Percentiles rank a stretch among this genome's conserved stretches.
phyloP scores from a whole-genome alignment of 1,140 invertebrate genomes.

The Hypsibius dujardini region DNA sequence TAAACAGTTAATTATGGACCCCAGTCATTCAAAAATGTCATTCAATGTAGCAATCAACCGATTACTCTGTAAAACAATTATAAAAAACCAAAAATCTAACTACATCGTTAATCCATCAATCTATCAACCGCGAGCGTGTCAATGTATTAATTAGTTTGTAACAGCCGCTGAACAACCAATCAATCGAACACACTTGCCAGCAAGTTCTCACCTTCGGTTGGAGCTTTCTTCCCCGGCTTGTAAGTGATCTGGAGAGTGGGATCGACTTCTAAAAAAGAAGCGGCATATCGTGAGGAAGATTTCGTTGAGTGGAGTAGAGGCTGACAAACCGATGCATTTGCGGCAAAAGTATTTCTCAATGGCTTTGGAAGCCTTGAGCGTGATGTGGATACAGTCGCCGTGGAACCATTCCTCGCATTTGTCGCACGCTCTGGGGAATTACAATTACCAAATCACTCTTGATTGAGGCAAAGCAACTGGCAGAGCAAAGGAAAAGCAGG shows the following conservation, averaged over 20 bases:
- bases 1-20: too few relatives aligned
- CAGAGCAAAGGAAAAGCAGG: not conserved
- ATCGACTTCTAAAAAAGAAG: conserved; percentile 6
- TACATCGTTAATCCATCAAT: too few relatives aligned
- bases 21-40: too few relatives aligned
- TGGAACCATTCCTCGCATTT: conserved; percentile 1
- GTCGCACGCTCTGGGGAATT: not conserved
- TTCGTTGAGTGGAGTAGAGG: not conserved
- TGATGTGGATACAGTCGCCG: conserved; percentile 1
- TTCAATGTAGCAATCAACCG: too few relatives aligned
- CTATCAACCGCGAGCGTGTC: too few relatives aligned
- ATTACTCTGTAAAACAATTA: too few relatives aligned
- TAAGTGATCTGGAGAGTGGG: not conserved
- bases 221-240: not conserved
- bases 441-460: not conserved
- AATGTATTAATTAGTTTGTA: too few relatives aligned
- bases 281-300: not conserved
- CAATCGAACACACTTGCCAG: too few relatives aligned
- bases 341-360: conserved; percentile 1
- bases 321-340: not conserved
- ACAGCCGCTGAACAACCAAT: too few relatives aligned
- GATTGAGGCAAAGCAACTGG: not conserved
- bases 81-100: too few relatives aligned
- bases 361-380: not conserved
- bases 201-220: too few relatives aligned